Evolutionary conservation across 2,797 vertebrate genomes (phyloP), one percentile per base, ranked within the genome.

Genomic region (Sitta carolinensis): DNA sequence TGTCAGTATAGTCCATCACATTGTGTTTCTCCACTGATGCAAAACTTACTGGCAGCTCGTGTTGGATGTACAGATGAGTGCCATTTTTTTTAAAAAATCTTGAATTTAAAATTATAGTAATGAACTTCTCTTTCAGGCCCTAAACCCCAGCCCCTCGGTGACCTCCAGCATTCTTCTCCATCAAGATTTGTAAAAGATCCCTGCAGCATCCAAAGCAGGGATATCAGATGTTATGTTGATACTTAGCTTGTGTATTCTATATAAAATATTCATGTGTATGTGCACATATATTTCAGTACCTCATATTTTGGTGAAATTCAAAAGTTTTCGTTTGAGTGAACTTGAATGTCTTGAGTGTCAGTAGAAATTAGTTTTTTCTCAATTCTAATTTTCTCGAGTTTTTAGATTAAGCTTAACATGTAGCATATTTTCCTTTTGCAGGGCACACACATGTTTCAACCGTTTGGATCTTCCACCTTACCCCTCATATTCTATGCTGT

Each of bases 371-470:
- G 5, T 36, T 36, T 36, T 36, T 94, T 91, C 55, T 82, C 29
- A 27, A 2, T 55, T 78, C 36, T 51, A 68, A 64, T 42, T 82
- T 84, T 55, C 59, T 80, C 27, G 45, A 43, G n/a, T 55, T 45
- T 43, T 90, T 86, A 76, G 66, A 68, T 64, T 40, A 64, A 90
- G 50, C 19, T 38, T 94, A 94, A 96, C 81, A 23, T 68, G 36
- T 23, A 25, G 32, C 20, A 0, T 94, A 10, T 93, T 96, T 95
- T 89, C 88, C 55, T 90, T 75, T 84, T 94, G 36, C 97, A 99
- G 99, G 97, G 99, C 99, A 74, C 99, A 99, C 95, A 99, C 99
- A 0, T 99, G 99, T 97, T 99, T 99, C 97, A 99, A 99, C 96
- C 98, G 99, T 48, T 97, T 99, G 97, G 99, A 99, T 98, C 98